Percentiles rank a stretch among this genome's conserved stretches.
Conservation (phyloP, 2,113 vertebrate genomes). For the Hemicordylus capensis region DNA sequence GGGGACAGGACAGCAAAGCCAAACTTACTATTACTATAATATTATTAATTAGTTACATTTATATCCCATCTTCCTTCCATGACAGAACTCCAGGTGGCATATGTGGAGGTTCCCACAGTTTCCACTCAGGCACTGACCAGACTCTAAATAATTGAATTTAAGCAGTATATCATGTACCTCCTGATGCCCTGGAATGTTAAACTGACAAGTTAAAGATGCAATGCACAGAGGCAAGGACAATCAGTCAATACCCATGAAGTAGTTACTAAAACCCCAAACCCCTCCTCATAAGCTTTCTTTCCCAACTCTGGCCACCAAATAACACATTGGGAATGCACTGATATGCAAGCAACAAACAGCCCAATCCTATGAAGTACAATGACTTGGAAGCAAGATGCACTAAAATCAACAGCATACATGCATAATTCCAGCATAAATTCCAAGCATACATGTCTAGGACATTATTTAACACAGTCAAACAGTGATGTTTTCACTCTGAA, state of each 20-base stretch:
- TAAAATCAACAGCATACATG: not conserved
- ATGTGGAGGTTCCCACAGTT: no score
- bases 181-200: not conserved
- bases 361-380: not conserved
- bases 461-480: not conserved
- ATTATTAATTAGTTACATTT: no score
- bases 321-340: no score
- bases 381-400: not conserved
- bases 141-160: no score
- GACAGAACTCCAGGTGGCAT: no score
- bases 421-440: no score
- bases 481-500: not conserved
- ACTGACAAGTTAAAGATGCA: constrained; percentile 15
- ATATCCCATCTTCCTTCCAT: no score
- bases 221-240: not conserved
- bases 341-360: no score
- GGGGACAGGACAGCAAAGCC: not conserved
- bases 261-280: not conserved
- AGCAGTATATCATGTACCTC: no score
- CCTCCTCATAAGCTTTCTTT: not conserved
- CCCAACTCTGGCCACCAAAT: not conserved
- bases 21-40: not conserved
- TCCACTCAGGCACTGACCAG: no score
- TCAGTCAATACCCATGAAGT: not conserved
- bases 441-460: not conserved